Percentiles rank a stretch among this genome's conserved stretches.
These are phyloP conservation scores for Cyclophora punctaria DNA, from an alignment of 2,888 invertebrate genomes.

Conservation along the genomic window DNA sequence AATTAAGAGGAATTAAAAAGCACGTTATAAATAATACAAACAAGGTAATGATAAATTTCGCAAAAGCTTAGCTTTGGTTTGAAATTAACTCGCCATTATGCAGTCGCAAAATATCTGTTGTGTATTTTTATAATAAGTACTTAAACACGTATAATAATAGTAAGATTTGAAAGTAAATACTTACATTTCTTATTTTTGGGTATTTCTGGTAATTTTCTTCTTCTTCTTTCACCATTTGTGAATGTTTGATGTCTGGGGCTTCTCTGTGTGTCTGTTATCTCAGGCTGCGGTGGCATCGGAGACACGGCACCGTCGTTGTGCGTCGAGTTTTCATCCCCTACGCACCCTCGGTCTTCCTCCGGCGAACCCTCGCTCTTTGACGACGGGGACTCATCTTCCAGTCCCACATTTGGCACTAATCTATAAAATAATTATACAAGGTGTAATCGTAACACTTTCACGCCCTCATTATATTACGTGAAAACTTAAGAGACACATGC, in stretches of 20 bases:
- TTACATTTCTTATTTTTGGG: constrained; percentile 92
- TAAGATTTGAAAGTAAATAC: constrained; percentile 31
- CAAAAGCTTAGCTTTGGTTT: too few relatives aligned
- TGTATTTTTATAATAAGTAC: too few relatives aligned
- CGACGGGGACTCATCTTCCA: constrained; percentile 88
- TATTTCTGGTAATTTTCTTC: constrained; percentile 91
- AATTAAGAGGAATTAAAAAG: too few relatives aligned
- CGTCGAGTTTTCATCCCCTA: constrained; percentile 68
- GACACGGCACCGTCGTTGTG: constrained; percentile 32
- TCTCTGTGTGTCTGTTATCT: constrained; percentile 40
- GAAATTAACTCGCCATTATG: constrained; percentile 14
- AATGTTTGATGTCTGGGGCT: constrained; percentile 58
- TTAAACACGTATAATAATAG: background rate
- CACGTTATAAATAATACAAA: too few relatives aligned
- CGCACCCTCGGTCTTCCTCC: constrained; percentile 75
- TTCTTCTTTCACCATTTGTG: constrained; percentile 77
- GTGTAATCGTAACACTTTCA: constrained; percentile 1
- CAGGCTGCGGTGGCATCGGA: constrained; percentile 39
- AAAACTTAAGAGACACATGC: constrained; percentile 11
- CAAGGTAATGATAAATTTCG: too few relatives aligned
- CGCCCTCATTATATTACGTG: constrained; percentile 24
- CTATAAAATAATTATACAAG: constrained; percentile 54
- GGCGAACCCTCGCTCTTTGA: constrained; percentile 83
- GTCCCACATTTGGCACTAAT: constrained; percentile 87
- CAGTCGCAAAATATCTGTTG: too few relatives aligned